A percentile compares a stretch with the other conserved stretches of the same genome.
Evolutionary conservation across 2,888 invertebrate species (phyloP).

Genomic region (Lepidonotus clava): DNA sequence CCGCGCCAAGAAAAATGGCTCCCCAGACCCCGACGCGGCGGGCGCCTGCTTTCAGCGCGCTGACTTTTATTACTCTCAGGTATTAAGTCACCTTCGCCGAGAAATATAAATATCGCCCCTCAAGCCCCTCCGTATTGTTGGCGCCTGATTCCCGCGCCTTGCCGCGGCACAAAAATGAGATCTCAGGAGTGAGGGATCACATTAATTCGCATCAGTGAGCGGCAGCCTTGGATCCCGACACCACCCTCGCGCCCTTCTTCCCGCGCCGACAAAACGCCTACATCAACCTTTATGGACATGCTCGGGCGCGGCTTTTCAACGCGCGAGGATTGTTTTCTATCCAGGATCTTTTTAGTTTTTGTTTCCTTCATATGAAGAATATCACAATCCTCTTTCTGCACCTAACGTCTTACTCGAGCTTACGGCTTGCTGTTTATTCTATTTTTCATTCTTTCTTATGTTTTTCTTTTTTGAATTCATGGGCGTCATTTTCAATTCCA

Average conservation of each 20-base stretch:
- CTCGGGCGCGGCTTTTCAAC: not conserved
- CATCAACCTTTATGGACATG: slow-evolving; percentile 15
- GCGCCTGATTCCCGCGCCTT: slow-evolving; percentile 36
- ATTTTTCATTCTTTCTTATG: no score
- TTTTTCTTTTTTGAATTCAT: no score
- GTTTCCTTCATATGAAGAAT: no score
- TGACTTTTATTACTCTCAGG: slow-evolving; percentile 44
- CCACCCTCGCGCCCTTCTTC: not conserved
- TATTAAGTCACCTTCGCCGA: slow-evolving; percentile 15
- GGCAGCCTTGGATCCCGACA: not conserved
- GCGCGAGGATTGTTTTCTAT: not conserved
- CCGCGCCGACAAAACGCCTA: slow-evolving; percentile 16
- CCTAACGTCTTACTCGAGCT: no score
- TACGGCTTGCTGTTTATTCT: no score
- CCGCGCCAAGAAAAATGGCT: slow-evolving; percentile 24
- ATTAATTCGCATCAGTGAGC: slow-evolving; percentile 40
- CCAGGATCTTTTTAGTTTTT: no score
- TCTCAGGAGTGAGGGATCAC: slow-evolving; percentile 32
- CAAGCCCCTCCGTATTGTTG: not conserved
- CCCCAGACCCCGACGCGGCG: slow-evolving; percentile 12
- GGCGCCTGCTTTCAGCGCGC: not conserved
- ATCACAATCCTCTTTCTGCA: no score
- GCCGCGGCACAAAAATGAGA: slow-evolving; percentile 33
- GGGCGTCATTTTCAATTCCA: no score
- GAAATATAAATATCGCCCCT: slow-evolving; percentile 45